phyloP scores from a whole-genome alignment of 2,113 vertebrate species.

The Grus americana region DNA sequence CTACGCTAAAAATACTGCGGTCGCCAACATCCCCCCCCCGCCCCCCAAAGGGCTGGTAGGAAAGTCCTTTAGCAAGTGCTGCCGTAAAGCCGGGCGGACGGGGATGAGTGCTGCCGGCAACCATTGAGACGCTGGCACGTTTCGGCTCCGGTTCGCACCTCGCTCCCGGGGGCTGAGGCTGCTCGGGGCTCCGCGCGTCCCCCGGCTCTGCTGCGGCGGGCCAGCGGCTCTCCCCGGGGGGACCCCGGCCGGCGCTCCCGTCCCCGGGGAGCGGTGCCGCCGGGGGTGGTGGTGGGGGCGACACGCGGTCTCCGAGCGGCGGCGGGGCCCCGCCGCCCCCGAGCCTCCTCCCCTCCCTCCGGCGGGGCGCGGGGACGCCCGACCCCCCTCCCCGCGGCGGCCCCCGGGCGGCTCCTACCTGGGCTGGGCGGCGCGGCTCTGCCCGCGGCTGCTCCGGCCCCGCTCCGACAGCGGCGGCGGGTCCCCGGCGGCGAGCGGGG shows the following conservation, averaged over 20 bases:
- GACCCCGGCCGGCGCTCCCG: not conserved
- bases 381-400: not conserved
- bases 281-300: no score
- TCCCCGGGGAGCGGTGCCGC: not conserved
- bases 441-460: not conserved
- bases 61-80: not conserved
- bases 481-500: slow-evolving; percentile 26
- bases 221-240: not conserved
- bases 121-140: fast-evolving
- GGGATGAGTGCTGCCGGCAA: not conserved
- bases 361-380: not conserved
- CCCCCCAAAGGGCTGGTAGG: not conserved
- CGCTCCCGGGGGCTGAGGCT: not conserved
- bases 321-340: not conserved
- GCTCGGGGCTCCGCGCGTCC: not conserved
- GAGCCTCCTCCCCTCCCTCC: not conserved
- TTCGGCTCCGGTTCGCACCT: not conserved
- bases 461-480: not conserved
- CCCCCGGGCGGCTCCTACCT: slow-evolving; percentile 42
- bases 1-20: not conserved
- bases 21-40: not conserved
- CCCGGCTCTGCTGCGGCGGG: not conserved
- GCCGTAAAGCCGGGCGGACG: not conserved
- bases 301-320: no score
- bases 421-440: slow-evolving; percentile 20